phyloP scores from a whole-genome alignment of 1,140 invertebrate species.

The Manduca sexta region DNA sequence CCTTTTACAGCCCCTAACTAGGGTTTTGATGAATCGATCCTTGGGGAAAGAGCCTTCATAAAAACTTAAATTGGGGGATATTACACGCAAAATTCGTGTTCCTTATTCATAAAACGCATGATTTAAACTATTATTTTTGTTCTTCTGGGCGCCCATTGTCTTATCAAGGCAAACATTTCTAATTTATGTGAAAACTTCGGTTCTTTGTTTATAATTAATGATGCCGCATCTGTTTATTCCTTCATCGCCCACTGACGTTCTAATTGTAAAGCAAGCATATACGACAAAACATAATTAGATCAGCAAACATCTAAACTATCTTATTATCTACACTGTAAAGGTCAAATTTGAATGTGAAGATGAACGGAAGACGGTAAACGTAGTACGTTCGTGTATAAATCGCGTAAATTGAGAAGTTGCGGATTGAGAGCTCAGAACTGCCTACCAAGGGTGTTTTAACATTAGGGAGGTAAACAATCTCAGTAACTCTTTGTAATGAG shows the following conservation, averaged over 20 bases:
- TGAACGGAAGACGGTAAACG: neutral
- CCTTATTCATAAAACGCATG: no score
- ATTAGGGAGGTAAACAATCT: slow-evolving; percentile 1
- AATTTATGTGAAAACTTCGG: no score
- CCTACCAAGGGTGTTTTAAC: slow-evolving; percentile 7
- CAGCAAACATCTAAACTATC: neutral
- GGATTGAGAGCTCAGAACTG: slow-evolving; percentile 1
- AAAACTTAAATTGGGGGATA: no score
- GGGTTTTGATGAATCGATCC: no score
- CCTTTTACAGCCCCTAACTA: no score
- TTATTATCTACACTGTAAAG: neutral
- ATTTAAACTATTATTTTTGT: no score
- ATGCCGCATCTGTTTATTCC: no score
- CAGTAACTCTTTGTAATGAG: neutral
- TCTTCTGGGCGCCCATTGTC: no score
- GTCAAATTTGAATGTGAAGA: neutral
- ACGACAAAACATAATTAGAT: neutral
- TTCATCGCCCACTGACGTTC: neutral
- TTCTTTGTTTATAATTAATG: no score
- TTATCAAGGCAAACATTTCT: no score
- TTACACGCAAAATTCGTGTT: no score
- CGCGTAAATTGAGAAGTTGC: slow-evolving; percentile 14
- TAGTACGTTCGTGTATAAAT: slow-evolving; percentile 3
- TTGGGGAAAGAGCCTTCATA: no score
- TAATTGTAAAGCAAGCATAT: slow-evolving; percentile 1